Evolutionary conservation across 2,113 vertebrate species (phyloP), one percentile per base, ranked within the genome.

Genomic region (Scopus umbretta): DNA sequence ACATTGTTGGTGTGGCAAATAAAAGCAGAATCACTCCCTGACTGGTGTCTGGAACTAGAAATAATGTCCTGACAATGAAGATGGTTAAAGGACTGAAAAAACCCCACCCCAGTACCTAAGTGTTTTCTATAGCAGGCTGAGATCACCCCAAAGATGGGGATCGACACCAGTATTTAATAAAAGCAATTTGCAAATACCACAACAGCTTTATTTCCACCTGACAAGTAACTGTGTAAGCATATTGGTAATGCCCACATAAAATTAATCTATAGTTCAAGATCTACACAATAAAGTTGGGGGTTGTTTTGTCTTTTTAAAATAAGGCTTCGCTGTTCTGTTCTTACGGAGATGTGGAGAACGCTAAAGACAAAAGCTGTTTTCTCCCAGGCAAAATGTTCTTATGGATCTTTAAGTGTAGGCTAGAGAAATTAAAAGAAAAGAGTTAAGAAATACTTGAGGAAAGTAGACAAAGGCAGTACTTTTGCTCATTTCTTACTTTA

Each of bases 201-300:
- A 79, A 73, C 6, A 91, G 80, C 45, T 94, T 92, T 87, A 82
- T 80, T 94, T 88, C 53, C 74, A 87, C 36, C 65, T 83, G 53
- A 47, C 20, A 53, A 47, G 78, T 26, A 61, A 62, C 3, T 66
- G 25, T 61, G 26, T 36, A 53, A 66, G 56, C 65, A 34, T 7
- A n/a, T 40, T 19, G 83, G 61, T 23, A 65, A 61, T 43, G 36
- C 14, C 40, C 34, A 67, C 7, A 5, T 7, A 40, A 78, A 26
- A 78, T 7, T 59, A 63, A 70, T 43, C 50, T 73, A 22, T 4
- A 71, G 26, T 36, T 76, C 42, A 45, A 71, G 29, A 70, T n/a
- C 63, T 63, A 43, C 18, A 70, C 13, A 82, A 63, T 36, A 53
- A 80, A 72, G 27, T 22, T 26, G 3, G n/a, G 49, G 12, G 11